Evolutionary conservation across 2,113 vertebrate genomes (phyloP), one percentile per base, ranked within the genome.

Genomic region (Geococcyx californianus): DNA sequence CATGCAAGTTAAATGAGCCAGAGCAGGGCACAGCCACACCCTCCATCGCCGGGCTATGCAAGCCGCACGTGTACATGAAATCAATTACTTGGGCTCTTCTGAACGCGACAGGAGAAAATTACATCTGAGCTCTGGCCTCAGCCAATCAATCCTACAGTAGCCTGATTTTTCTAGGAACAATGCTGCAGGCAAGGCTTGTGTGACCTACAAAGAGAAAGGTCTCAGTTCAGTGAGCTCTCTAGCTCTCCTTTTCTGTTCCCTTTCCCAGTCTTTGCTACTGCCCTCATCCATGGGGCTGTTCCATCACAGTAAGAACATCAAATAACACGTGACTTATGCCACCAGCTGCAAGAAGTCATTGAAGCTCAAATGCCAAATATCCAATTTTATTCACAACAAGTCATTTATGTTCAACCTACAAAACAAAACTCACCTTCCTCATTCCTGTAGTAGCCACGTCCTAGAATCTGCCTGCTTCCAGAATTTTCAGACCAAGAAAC

Each of bases 161-260:
- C 72, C 93, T 93, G 87, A 64, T 97, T 96, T 97, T 97, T 97
- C 94, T 88, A 96, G 94, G 94, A 97, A 97, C 36, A 56, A 83
- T 1, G 70, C 89, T 88, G 81, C 77, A 91, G 94, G 96, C 92
- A 29, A 87, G 60, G 79, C 77, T 84, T 72, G n/a, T 1, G 8
- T 95, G 93, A 95, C 87, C 95, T 86, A 95, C 77, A 97, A 83
- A 96, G 75, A 20, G 42, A 82, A 90, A 91, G 76, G 80, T 92
- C 92, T 90, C 45, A 10, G 51, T 56, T 88, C 67, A 54, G 31
- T 6, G 6, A 8, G 73, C 31, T 75, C 72, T 70, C 84, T 64
- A 78, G 79, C 45, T 90, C 42, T 92, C 60, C 28, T 36, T 80
- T 81, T 64, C 58, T 84, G 7, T 14, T 66, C 28, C 54, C 25